Conservation (phyloP, 2,888 invertebrate genomes). For the Artemia sinica region DNA sequence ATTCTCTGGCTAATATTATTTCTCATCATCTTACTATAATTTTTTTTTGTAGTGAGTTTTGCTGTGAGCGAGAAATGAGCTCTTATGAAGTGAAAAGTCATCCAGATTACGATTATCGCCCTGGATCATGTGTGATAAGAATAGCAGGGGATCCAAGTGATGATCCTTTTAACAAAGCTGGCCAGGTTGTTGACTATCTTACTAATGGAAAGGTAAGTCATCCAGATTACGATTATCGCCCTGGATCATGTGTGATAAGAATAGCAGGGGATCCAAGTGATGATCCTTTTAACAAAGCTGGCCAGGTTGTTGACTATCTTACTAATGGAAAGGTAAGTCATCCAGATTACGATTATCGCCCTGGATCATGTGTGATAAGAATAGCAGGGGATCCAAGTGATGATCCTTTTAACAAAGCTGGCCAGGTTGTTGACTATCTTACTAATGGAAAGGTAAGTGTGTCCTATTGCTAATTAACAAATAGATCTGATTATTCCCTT, state of each 20-base stretch:
- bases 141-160: slow-evolving; percentile 60
- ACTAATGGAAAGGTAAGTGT: slow-evolving; percentile 46
- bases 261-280: slow-evolving; percentile 60
- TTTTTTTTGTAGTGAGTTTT: not conserved
- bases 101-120: slow-evolving; percentile 78
- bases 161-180: slow-evolving; percentile 54
- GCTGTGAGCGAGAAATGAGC: slow-evolving; percentile 58
- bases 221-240: slow-evolving; percentile 77
- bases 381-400: slow-evolving; percentile 60
- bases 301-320: slow-evolving; percentile 74
- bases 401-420: slow-evolving; percentile 54
- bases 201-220: slow-evolving; percentile 45
- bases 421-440: slow-evolving; percentile 74
- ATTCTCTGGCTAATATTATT: not conserved
- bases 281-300: slow-evolving; percentile 54
- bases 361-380: slow-evolving; percentile 72
- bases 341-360: slow-evolving; percentile 77
- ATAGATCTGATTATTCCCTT: no score
- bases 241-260: slow-evolving; percentile 72
- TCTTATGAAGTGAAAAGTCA: slow-evolving; percentile 91
- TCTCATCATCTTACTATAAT: no score
- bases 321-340: slow-evolving; percentile 45
- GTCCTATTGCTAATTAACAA: no score
- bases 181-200: slow-evolving; percentile 74
- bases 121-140: slow-evolving; percentile 72